Percentiles rank a stretch among this genome's conserved stretches.
Conservation (phyloP, 2,888 invertebrate species). For the Ormyrus nitidulus region DNA sequence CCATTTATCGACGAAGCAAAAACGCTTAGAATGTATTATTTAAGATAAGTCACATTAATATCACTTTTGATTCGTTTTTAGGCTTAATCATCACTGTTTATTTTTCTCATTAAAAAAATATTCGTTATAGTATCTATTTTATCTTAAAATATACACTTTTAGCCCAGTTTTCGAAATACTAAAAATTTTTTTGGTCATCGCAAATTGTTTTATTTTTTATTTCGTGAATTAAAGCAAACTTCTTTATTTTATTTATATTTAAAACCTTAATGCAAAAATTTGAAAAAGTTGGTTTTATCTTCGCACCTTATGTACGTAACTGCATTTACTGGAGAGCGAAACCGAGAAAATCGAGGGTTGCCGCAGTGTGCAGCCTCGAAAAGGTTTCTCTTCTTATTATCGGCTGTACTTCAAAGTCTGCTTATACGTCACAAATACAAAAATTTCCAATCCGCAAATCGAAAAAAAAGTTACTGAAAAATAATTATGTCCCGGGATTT, state of each 20-base stretch:
- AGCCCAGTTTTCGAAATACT: no score
- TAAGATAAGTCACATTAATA: conserved; percentile 5
- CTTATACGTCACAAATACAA: not conserved
- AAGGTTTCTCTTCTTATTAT: conserved; percentile 43
- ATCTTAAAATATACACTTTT: no score
- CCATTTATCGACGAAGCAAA: conserved; percentile 5
- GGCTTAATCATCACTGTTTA: no score
- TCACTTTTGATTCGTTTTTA: not conserved
- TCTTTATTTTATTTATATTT: no score
- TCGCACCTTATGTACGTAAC: not conserved
- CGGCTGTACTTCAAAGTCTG: conserved; percentile 38
- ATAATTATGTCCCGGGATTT: not conserved
- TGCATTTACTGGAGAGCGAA: conserved; percentile 58
- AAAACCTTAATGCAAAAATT: no score
- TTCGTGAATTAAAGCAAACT: no score
- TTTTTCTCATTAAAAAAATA: no score
- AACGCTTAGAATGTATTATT: conserved; percentile 13
- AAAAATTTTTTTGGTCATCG: no score
- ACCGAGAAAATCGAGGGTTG: conserved; percentile 58
- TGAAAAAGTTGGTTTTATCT: no score
- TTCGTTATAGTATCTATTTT: no score
- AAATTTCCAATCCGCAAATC: not conserved
- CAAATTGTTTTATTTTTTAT: no score
- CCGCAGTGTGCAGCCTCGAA: conserved; percentile 26
- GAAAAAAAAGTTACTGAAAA: not conserved